Conservation (phyloP, 2,797 vertebrate genomes). For the Carduelis carduelis region DNA sequence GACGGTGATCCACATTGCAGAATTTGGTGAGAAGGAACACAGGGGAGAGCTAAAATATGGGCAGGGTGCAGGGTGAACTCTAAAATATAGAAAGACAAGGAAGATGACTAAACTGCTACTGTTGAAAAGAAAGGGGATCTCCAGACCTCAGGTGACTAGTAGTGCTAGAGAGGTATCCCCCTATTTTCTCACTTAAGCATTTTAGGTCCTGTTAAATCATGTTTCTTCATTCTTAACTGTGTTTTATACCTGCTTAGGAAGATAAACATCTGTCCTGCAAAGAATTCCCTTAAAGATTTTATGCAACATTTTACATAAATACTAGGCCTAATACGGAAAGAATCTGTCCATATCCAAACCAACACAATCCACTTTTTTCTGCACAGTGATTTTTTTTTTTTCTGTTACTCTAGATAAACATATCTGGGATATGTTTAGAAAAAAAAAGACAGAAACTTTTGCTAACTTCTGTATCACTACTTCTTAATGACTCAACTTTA, state of each 20-base stretch:
- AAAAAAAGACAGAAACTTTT: constrained; percentile 18
- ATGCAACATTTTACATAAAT: background rate
- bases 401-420: background rate
- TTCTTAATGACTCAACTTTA: constrained; percentile 36
- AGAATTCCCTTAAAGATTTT: background rate
- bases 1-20: background rate
- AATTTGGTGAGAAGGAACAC: background rate
- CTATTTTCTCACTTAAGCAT: background rate
- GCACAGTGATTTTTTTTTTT: background rate
- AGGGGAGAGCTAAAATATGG: background rate
- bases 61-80: background rate
- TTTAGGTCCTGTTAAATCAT: constrained; percentile 18
- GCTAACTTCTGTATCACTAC: constrained; percentile 2
- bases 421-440: background rate
- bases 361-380: background rate
- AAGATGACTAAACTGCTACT: background rate
- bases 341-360: background rate
- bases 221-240: constrained; percentile 18
- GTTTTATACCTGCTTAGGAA: constrained; percentile 1
- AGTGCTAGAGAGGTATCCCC: background rate
- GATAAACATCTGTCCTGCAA: background rate
- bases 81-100: background rate
- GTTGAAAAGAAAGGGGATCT: constrained; percentile 15
- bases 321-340: background rate
- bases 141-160: background rate